Base-by-base conservation (phyloP, 2,888 invertebrate species). In the Zhuqinia jingwanae region DNA sequence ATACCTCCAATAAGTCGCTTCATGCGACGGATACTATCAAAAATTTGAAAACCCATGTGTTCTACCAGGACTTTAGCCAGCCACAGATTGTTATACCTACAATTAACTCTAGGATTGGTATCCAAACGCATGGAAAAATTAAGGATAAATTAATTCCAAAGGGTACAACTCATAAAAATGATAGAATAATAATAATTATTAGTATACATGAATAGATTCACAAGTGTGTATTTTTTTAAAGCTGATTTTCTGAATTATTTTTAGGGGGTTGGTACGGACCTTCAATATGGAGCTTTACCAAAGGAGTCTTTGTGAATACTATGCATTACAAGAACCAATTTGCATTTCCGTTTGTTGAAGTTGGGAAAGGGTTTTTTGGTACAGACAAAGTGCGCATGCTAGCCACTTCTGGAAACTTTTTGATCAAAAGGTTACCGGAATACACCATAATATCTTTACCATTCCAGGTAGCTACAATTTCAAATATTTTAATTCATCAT, bases 201-300 rank as follows among this genome's bases (percentile, higher is more conserved):
- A n/a, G n/a, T n/a, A n/a, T n/a, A n/a, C n/a, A n/a, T n/a, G n/a
- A n/a, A n/a, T n/a, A 27, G 15, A 30, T 20, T 10, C 30, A 15
- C 45, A 75, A 45, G 17, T 15, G 11, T 56, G 58, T 17, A 53
- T 53, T 8, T 10, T 53, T 76, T 50, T 22, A 2, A 53, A n/a
- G n/a, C n/a, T n/a, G n/a, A 30, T 60, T 36, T 6, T 36, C 22
- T 73, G 8, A 30, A 30, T 60, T n/a, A n/a, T n/a, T 47, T 73
- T 15, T 25, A 90, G 90, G 88, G 30, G 90, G 89, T 2, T 90
- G 89, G 89, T 90, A 88, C 80, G 90, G 90, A 8, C 84, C 85
- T 10, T 85, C 89, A 0, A 89, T 90, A 45, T 88, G 81, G 60
- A 88, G 87, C 50, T 90, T 89, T 63, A 90, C 90, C 10, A 87